Evolutionary conservation across 2,113 vertebrate species (phyloP).

Genomic region (Lasiurus cinereus): DNA sequence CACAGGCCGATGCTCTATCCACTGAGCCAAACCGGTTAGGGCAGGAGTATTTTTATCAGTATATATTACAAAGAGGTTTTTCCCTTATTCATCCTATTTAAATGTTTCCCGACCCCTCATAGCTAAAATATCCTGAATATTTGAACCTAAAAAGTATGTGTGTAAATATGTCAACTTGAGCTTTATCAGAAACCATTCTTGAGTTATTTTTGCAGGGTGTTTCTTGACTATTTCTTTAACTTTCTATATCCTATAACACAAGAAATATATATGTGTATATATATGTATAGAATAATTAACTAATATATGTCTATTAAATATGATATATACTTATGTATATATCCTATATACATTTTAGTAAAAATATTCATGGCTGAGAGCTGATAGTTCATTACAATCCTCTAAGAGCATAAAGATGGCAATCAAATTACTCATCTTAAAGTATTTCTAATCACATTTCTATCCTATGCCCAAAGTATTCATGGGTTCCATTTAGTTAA

Average conservation of each 20-base stretch:
- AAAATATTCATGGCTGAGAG: background rate
- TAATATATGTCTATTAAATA: background rate
- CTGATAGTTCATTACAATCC: background rate
- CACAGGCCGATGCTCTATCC: too few relatives aligned
- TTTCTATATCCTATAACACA: background rate
- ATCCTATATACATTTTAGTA: background rate
- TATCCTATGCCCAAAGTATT: background rate
- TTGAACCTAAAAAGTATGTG: background rate
- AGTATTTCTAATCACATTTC: background rate
- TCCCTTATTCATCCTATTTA: background rate
- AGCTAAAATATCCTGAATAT: background rate
- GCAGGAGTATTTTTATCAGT: background rate
- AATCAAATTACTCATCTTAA: background rate
- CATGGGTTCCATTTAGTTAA: background rate
- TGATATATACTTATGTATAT: background rate
- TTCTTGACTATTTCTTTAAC: constrained; percentile 38
- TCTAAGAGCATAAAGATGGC: background rate
- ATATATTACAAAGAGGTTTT: background rate
- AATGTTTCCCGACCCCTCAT: background rate
- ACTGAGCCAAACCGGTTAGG: too few relatives aligned
- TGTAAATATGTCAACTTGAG: background rate
- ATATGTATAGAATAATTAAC: background rate
- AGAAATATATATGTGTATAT: background rate
- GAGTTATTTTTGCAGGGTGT: background rate
- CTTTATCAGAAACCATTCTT: background rate